Base-by-base conservation (phyloP, 2,797 vertebrate genomes). In the Manis crassicaudata region DNA sequence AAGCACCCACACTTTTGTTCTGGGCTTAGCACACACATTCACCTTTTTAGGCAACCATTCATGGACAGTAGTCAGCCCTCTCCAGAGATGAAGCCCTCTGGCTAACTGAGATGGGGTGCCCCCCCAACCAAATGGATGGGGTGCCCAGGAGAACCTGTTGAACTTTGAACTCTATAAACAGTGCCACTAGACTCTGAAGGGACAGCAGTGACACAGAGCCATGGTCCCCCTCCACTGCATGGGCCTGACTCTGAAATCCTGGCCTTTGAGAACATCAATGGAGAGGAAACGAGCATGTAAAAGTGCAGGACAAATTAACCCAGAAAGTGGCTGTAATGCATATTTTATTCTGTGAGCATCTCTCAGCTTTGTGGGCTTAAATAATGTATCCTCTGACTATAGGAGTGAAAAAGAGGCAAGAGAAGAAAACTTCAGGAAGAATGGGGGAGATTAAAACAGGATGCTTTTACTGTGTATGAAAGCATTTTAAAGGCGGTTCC, bases 401-500 rank as follows among this genome's bases (percentile, higher is more conserved):
- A 3, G 29, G n/a, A 81, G 40, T 1, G 23, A 72, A 90, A 82
- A 62, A 13, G 50, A 68, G 81, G 62, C 8, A 11, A 85, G 86
- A 92, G 62, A 20, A 7, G 90, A 79, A 88, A 80, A 92, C 75
- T 91, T 88, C 46, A 40, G 75, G 65, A 91, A 94, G 95, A 94
- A 94, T 18, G 46, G 62, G 72, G 18, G 3, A 79, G 95, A 88
- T 68, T 70, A 88, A 80, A 97, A 91, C 90, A 80, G 37, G 67
- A 67, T 37, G 65, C 35, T 76, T 91, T 86, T 43, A 32, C 87
- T 65, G 12, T 50, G 25, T 82, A 60, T 72, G 93, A 92, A 95
- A 96, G 89, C 81, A 62, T 88, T 93, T 95, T 82, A 81, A 95
- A 94, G 89, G 70, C 23, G 5, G 56, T 40, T 77, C 88, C 77